phyloP scores from a whole-genome alignment of 2,113 vertebrate genomes.

The Bolborhynchus lineola region DNA sequence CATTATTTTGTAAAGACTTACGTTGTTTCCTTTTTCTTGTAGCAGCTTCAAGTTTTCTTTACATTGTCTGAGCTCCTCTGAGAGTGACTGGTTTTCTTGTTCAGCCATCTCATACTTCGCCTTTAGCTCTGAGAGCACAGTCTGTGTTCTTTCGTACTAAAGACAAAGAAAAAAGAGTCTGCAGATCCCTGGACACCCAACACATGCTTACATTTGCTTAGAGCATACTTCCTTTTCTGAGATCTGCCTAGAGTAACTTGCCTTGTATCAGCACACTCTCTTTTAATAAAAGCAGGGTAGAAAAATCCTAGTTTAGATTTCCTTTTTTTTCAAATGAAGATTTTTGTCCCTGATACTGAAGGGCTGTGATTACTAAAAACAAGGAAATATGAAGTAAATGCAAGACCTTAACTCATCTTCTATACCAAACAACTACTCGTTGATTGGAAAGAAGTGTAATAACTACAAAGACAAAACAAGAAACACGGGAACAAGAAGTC shows the following conservation, averaged over 20 bases:
- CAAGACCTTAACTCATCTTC: neutral
- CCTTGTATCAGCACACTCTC: neutral
- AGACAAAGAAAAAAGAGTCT: slow-evolving; percentile 70
- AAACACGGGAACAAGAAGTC: neutral
- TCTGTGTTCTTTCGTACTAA: slow-evolving; percentile 93
- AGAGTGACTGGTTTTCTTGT: slow-evolving; percentile 89
- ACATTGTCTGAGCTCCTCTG: slow-evolving; percentile 93
- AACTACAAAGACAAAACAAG: neutral
- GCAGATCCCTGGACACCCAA: slow-evolving; percentile 23
- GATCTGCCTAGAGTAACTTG: neutral
- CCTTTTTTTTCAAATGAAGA: neutral
- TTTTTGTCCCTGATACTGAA: neutral
- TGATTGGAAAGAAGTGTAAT: neutral
- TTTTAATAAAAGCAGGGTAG: neutral
- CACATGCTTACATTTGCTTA: neutral
- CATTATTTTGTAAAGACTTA: slow-evolving; percentile 76
- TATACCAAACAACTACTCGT: neutral
- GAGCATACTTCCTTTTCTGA: neutral
- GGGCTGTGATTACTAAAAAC: neutral
- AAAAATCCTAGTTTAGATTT: neutral
- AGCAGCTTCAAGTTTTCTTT: slow-evolving; percentile 92
- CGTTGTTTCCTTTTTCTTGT: slow-evolving; percentile 92
- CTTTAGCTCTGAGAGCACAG: slow-evolving; percentile 87
- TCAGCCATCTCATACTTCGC: slow-evolving; percentile 88
- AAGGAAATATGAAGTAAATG: neutral